Percentiles rank a stretch among this genome's conserved stretches.
Evolutionary conservation across 1,140 invertebrate species (phyloP).

Genomic region (Portunus trituberculatus): DNA sequence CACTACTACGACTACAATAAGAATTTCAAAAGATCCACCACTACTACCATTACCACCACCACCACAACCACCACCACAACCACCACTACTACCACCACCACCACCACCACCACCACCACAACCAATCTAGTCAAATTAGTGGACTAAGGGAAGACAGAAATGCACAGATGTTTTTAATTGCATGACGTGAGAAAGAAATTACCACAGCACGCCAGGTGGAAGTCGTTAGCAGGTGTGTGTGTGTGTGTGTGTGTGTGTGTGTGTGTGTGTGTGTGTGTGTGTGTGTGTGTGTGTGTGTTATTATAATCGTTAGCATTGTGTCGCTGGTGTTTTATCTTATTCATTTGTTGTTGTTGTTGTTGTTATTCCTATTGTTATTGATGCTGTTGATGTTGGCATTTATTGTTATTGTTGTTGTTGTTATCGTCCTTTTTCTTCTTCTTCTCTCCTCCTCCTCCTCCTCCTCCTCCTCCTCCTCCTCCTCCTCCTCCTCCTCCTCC

Average conservation of each 20-base stretch:
- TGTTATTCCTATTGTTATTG: background rate
- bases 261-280: conserved; percentile 18
- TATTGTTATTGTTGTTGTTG: background rate
- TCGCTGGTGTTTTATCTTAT: background rate
- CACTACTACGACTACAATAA: too few relatives aligned
- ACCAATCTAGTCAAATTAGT: too few relatives aligned
- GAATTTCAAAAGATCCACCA: too few relatives aligned
- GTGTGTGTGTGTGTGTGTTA: background rate
- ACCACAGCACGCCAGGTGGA: too few relatives aligned
- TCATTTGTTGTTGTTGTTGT: background rate
- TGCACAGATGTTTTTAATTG: too few relatives aligned
- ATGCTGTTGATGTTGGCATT: background rate
- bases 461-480: background rate
- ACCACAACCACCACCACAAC: too few relatives aligned
- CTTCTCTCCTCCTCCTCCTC: background rate
- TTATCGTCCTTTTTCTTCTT: background rate
- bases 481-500: background rate
- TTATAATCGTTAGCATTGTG: background rate
- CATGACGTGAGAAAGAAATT: too few relatives aligned
- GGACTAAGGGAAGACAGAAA: too few relatives aligned
- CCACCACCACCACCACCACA: too few relatives aligned
- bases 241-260: background rate
- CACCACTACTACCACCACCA: too few relatives aligned
- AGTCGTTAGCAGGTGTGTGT: too few relatives aligned
- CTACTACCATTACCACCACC: too few relatives aligned